Percentiles rank a stretch among this genome's conserved stretches.
phyloP scores from a whole-genome alignment of 2,888 invertebrate species.

The Elmis aenea region DNA sequence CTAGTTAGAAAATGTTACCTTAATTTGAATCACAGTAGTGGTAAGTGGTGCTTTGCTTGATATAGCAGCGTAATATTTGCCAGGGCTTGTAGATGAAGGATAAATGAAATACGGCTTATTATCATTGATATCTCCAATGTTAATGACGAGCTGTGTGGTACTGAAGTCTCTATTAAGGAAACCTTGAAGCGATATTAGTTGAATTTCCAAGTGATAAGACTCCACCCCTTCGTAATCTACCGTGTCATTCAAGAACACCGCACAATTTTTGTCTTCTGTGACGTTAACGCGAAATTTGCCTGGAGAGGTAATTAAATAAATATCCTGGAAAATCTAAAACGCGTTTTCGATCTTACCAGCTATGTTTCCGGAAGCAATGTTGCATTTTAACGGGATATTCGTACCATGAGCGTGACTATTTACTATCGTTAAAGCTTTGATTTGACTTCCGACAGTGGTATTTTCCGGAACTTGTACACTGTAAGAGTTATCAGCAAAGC shows the following conservation, averaged over 20 bases:
- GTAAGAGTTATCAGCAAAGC: slow-evolving; percentile 84
- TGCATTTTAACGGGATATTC: slow-evolving; percentile 71
- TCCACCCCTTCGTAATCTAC: slow-evolving; percentile 76
- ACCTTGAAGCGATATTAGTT: slow-evolving; percentile 74
- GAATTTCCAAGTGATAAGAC: slow-evolving; percentile 69
- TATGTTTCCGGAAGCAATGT: slow-evolving; percentile 72
- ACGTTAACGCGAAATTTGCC: slow-evolving; percentile 68
- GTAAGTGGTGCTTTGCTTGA: slow-evolving; percentile 68
- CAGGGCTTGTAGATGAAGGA: slow-evolving; percentile 54
- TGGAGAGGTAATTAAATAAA: too few relatives aligned
- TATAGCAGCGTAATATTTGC: slow-evolving; percentile 77
- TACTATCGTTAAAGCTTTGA: slow-evolving; percentile 68
- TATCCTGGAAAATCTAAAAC: slow-evolving; percentile 1
- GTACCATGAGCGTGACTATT: slow-evolving; percentile 66
- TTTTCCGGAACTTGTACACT: slow-evolving; percentile 79
- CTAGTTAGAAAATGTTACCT: slow-evolving; percentile 49
- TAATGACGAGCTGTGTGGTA: slow-evolving; percentile 70
- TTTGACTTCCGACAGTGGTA: slow-evolving; percentile 58
- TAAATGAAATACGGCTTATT: slow-evolving; percentile 80
- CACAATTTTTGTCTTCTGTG: slow-evolving; percentile 78
- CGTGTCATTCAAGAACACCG: slow-evolving; percentile 65
- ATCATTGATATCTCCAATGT: slow-evolving; percentile 84
- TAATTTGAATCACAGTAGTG: slow-evolving; percentile 73
- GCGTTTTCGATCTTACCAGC: slow-evolving; percentile 52
- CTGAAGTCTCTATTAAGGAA: slow-evolving; percentile 73